These are phyloP conservation scores for Sthenelais limicola DNA, from an alignment of 2,888 invertebrate species.

Conservation along the genomic window DNA sequence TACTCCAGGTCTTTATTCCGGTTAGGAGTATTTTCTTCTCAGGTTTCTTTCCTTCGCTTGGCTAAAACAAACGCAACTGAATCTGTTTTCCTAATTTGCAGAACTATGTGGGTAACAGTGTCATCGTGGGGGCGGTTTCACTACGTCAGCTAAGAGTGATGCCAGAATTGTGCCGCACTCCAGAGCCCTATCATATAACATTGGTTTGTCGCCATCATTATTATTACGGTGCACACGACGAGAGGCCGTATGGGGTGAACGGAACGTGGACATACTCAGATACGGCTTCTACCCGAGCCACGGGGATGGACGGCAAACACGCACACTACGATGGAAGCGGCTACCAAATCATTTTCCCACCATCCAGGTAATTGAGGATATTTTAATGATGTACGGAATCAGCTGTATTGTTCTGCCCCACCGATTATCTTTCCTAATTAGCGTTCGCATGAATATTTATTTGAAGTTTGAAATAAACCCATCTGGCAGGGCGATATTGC, in stretches of 20 bases:
- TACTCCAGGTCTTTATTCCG: too few relatives aligned
- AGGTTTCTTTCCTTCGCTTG: not conserved
- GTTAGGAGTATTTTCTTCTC: not conserved
- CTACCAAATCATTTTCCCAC: conserved; percentile 48
- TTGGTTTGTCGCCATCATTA: conserved; percentile 22
- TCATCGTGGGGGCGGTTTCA: conserved; percentile 62
- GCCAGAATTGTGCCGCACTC: conserved; percentile 53
- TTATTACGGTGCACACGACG: conserved; percentile 11
- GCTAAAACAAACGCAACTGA: not conserved
- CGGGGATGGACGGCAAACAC: conserved; percentile 54
- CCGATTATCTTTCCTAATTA: too few relatives aligned
- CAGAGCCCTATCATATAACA: conserved; percentile 9
- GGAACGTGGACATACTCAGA: conserved; percentile 41
- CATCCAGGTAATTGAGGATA: conserved; percentile 17
- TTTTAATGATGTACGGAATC: too few relatives aligned
- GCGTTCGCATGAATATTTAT: too few relatives aligned
- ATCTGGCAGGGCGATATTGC: too few relatives aligned
- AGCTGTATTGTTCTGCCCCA: too few relatives aligned
- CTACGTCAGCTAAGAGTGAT: conserved; percentile 61
- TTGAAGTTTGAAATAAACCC: too few relatives aligned
- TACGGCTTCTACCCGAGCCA: conserved; percentile 26
- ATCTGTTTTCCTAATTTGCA: not conserved
- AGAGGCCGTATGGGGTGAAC: conserved; percentile 42
- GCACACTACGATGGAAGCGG: conserved; percentile 63
- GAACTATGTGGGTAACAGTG: conserved; percentile 42